Conservation (phyloP, 2,797 vertebrate genomes). For the Epinephelus malabaricus region DNA sequence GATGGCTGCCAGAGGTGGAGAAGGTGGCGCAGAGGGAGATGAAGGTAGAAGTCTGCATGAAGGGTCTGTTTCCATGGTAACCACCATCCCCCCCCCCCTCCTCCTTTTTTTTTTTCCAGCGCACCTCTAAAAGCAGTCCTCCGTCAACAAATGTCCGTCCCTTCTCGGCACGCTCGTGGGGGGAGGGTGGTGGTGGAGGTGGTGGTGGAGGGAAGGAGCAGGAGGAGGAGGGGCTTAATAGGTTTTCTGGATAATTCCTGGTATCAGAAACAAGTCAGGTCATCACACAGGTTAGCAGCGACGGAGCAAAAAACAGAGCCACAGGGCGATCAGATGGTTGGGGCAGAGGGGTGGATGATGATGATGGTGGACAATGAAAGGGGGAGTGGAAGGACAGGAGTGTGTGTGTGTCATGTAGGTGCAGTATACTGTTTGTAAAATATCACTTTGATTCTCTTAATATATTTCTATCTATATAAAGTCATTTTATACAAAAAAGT, state of each 20-base stretch:
- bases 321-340: constrained; percentile 42
- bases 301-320: constrained; percentile 64
- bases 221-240: constrained; percentile 85
- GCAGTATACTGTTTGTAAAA: constrained; percentile 85
- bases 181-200: background rate
- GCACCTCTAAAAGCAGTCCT: constrained; percentile 83
- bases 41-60: constrained; percentile 69
- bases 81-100: constrained; percentile 35
- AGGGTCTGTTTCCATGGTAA: constrained; percentile 80
- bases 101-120: constrained; percentile 12
- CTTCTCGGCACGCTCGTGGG: constrained; percentile 58
- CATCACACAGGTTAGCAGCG: constrained; percentile 82
- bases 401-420: constrained; percentile 52
- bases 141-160: constrained; percentile 86
- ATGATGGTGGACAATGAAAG: constrained; percentile 42
- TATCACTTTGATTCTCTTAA: constrained; percentile 73
- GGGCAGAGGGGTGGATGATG: constrained; percentile 34
- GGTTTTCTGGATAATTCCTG: constrained; percentile 99
- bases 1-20: constrained; percentile 63
- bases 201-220: constrained; percentile 70
- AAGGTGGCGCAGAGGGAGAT: constrained; percentile 50
- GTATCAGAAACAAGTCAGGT: constrained; percentile 94
- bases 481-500: constrained; percentile 88
- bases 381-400: constrained; percentile 26
- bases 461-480: constrained; percentile 85